These are phyloP conservation scores for Apostichopus parvimensis DNA, from an alignment of 35 echinoderm and acorn worm species.

Conservation along the genomic window DNA sequence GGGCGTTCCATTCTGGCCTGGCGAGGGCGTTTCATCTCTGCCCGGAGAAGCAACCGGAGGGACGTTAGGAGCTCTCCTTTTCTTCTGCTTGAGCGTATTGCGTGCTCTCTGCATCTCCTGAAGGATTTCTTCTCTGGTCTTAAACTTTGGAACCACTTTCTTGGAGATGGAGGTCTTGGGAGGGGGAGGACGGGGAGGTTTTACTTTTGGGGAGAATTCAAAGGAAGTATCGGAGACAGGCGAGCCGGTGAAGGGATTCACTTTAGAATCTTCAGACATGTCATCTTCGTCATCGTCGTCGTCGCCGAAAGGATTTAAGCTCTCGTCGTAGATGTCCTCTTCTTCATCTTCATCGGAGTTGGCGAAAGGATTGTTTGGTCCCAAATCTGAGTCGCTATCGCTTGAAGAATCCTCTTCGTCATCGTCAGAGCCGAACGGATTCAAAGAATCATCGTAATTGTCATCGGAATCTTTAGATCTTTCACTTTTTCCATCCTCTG, in stretches of 20 bases:
- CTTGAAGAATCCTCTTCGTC: conserved; percentile 58
- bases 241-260: conserved; percentile 80
- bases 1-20: not conserved
- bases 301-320: conserved; percentile 87
- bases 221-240: conserved; percentile 44
- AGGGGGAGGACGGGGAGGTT: conserved; percentile 70
- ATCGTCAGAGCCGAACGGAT: conserved; percentile 75
- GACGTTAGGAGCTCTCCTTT: conserved; percentile 39
- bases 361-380: conserved; percentile 82
- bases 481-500: conserved; percentile 13
- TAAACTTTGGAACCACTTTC: conserved; percentile 62
- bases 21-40: not conserved
- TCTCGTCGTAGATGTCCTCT: conserved; percentile 76
- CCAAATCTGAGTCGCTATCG: conserved; percentile 46
- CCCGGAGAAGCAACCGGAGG: not conserved
- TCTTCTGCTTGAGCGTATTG: conserved; percentile 71
- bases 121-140: conserved; percentile 85
- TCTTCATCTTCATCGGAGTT: conserved; percentile 52
- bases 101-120: conserved; percentile 81
- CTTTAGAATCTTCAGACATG: not conserved
- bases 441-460: conserved; percentile 70
- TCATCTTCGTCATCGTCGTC: conserved; percentile 71
- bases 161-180: conserved; percentile 45
- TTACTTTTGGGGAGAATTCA: conserved; percentile 26
- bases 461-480: conserved; percentile 18